These are phyloP conservation scores for Tachina lurida DNA, from an alignment of 2,888 invertebrate species.

Conservation along the genomic window DNA sequence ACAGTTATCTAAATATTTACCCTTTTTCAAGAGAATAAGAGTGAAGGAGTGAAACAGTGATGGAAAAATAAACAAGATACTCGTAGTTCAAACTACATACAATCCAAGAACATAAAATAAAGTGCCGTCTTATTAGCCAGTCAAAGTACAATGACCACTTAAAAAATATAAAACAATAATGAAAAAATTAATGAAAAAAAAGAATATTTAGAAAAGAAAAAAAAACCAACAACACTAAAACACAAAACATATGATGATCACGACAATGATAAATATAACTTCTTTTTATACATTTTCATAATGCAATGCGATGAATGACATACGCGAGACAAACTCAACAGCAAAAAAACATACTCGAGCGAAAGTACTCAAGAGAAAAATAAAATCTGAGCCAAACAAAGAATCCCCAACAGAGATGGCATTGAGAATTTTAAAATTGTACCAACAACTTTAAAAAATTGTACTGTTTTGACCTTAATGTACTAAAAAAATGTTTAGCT, in stretches of 20 bases:
- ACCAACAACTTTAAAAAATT: too few species aligned
- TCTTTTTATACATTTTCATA: conserved; percentile 32
- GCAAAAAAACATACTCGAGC: not conserved
- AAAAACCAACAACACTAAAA: conserved; percentile 6
- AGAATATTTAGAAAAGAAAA: conserved; percentile 3
- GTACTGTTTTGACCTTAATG: too few species aligned
- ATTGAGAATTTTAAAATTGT: too few species aligned
- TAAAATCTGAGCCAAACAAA: conserved; percentile 26
- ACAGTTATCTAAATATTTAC: conserved; percentile 30
- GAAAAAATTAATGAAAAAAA: not conserved
- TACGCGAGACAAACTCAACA: not conserved
- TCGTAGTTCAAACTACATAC: conserved; percentile 17
- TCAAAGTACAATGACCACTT: conserved; percentile 63
- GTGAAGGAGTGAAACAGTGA: not conserved
- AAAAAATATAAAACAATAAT: conserved; percentile 8
- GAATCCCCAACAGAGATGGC: too few species aligned
- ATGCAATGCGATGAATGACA: conserved; percentile 38
- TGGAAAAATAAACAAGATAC: not conserved
- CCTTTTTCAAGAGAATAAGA: not conserved
- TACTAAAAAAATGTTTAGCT: too few species aligned
- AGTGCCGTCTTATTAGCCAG: conserved; percentile 41
- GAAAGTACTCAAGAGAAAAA: conserved; percentile 1
- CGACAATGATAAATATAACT: conserved; percentile 36
- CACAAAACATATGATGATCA: conserved; percentile 44
- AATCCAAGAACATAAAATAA: conserved; percentile 5